Base-by-base conservation (phyloP, 2,113 vertebrate genomes). In the Myxocyprinus asiaticus region DNA sequence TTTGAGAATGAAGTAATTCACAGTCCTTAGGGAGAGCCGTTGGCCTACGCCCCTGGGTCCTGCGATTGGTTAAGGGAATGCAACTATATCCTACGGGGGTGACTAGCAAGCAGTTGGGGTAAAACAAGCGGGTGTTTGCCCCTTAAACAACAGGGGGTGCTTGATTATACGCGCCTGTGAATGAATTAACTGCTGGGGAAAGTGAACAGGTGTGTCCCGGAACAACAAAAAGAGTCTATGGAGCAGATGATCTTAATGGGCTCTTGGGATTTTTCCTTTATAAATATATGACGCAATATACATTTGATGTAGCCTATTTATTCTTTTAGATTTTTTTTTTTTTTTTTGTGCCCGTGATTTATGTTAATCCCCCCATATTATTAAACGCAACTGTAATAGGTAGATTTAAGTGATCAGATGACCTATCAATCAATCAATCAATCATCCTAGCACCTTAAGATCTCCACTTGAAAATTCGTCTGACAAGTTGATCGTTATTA, bases 1-100 rank as follows among this genome's bases (percentile, higher is more conserved):
- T 83, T 75, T 69, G 72, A 79, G 84, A 84, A 90, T 83, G 65
- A 81, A 81, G 70, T 33, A 33, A 33, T 33, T 67, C 82, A 81
- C 79, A 83, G 76, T 79, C 81, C 79, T 58, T 42, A 10, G 55
- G 70, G 71, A 77, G 61, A 70, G 55, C 17, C 62, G 22, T 76
- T 14, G 82, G 83, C 82, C 83, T 79, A 86, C 81, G 78, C 87
- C 87, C 80, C 81, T 62, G 79, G 85, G 82, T 51, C 56, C 67
- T 70, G 43, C 77, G 76, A 93, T 93, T 92, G 89, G 91, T 86
- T 90, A 84, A 88, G 69, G 82, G 88, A 70, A 82, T 81, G 78
- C 85, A 86, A 89, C 81, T 83, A 84, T 75, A 78, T 1, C 3
- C 22, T 1, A 33, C 22, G 81, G 82, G 77, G 84, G 85, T 33